Evolutionary conservation across 1,140 invertebrate genomes (phyloP).

Genomic region (Drosophila punjabiensis): DNA sequence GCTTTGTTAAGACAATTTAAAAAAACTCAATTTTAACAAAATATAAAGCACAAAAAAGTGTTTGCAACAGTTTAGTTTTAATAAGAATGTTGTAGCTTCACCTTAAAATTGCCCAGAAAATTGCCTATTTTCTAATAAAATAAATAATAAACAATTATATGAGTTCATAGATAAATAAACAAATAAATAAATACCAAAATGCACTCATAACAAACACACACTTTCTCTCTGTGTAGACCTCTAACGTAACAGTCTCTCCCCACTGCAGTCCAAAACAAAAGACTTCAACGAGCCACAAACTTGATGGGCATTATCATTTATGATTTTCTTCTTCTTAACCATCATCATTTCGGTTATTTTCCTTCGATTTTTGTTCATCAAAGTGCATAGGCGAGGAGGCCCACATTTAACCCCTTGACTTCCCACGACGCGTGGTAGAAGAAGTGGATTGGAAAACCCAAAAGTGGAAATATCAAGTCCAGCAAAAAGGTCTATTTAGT

Average conservation of each 20-base stretch:
- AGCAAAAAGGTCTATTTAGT: conserved; percentile 11
- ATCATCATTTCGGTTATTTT: conserved; percentile 5
- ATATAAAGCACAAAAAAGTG: too few species aligned
- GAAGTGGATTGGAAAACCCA: conserved; percentile 23
- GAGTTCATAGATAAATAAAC: background rate
- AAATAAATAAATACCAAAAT: background rate
- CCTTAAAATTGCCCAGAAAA: too few species aligned
- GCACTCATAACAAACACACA: too few species aligned
- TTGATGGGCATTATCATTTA: conserved; percentile 42
- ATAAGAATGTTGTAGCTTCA: too few species aligned
- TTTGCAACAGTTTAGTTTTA: too few species aligned
- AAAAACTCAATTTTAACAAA: too few species aligned
- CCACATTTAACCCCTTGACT: conserved; percentile 33
- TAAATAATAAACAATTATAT: too few species aligned
- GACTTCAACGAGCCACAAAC: conserved; percentile 63
- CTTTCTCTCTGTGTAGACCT: background rate
- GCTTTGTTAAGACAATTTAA: too few species aligned
- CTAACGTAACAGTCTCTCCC: conserved; percentile 7
- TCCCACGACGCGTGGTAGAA: conserved; percentile 14
- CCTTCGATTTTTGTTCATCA: conserved; percentile 1
- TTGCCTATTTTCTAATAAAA: too few species aligned
- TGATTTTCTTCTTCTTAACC: conserved; percentile 1
- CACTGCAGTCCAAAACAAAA: conserved; percentile 51
- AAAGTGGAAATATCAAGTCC: conserved; percentile 14
- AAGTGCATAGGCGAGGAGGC: conserved; percentile 28